Evolutionary conservation across 2,888 invertebrate genomes (phyloP).

Genomic region (Brachyopa scutellaris): DNA sequence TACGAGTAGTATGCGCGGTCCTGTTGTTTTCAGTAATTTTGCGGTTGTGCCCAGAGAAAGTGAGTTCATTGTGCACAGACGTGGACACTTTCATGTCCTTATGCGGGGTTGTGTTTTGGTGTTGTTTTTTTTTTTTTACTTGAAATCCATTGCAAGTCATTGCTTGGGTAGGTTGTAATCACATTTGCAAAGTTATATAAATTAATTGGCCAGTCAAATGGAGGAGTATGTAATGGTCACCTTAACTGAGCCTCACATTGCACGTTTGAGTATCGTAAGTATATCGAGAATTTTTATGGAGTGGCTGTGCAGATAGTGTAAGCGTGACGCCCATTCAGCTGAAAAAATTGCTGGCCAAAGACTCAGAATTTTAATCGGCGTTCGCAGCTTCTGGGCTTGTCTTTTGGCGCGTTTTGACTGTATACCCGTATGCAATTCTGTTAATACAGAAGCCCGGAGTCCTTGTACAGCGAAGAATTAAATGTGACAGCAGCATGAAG

Average conservation of each 20-base stretch:
- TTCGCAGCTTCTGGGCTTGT: too few species aligned
- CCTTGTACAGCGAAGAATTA: too few species aligned
- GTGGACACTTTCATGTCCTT: conserved; percentile 8
- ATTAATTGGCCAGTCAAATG: conserved; percentile 9
- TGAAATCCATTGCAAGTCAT: background rate
- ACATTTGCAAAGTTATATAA: background rate
- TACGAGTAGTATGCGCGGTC: background rate
- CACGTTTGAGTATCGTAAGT: background rate
- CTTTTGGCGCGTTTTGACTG: too few species aligned
- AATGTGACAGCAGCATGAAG: too few species aligned
- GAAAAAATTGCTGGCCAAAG: too few species aligned
- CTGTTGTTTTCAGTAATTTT: conserved; percentile 26
- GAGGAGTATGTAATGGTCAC: background rate
- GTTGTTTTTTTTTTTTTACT: background rate
- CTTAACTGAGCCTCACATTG: background rate
- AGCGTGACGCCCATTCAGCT: too few species aligned
- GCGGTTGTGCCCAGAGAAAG: background rate
- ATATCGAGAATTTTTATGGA: too few species aligned
- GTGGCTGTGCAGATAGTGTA: too few species aligned
- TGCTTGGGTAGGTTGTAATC: background rate
- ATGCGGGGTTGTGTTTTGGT: background rate
- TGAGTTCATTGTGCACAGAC: background rate
- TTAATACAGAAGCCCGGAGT: too few species aligned
- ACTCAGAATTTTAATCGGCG: too few species aligned
- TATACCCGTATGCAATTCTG: too few species aligned